Evolutionary conservation across 2,113 vertebrate genomes (phyloP), one percentile per base, ranked within the genome.

Genomic region (Anseranas semipalmata): DNA sequence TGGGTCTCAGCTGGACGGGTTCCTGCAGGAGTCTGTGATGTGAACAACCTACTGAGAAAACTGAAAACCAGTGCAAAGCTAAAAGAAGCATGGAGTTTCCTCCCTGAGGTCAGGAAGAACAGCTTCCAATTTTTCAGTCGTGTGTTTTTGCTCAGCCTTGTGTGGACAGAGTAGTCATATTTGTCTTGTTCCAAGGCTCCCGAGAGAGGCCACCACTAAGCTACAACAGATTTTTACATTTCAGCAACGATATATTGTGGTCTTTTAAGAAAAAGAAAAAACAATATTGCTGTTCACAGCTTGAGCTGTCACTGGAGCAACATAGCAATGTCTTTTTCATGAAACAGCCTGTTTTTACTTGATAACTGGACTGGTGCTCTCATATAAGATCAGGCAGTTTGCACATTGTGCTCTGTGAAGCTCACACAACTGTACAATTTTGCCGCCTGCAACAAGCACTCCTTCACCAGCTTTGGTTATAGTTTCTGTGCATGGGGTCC

Each of bases 141-240:
- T 0, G 1, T 71, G 50, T 16, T 83, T 86, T 94, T 25, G 33
- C 35, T 87, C 56, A 60, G 79, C 60, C 22, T 74, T 90, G 33
- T 80, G 46, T 28, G 35, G 71, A 92, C 16, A 39, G 39, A 89
- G 35, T 17, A 81, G 68, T 89, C 39, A 7, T 59, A 55, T 60
- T 87, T 79, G 45, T 72, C 83, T 60, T 90, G 41, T 66, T 87
- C 80, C 58, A 87, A 60, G 32, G 39, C 41, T 90, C 86, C 85
- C 90, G 65, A 68, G 70, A 84, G 90, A 94, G 50, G n/a, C 63
- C 32, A 73, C 90, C 84, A 46, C 37, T 84, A 74, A 95, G 62
- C 72, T 85, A 55, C 59, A 92, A 65, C 48, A 82, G 85, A 91
- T 87, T 93, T 94, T 46, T 93, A 65, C 75, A 75, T 87, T 85